A percentile compares a stretch with the other conserved stretches of the same genome.
These are phyloP conservation scores for Sebastes dallii DNA, from an alignment of 2,797 vertebrate species.

Conservation along the genomic window DNA sequence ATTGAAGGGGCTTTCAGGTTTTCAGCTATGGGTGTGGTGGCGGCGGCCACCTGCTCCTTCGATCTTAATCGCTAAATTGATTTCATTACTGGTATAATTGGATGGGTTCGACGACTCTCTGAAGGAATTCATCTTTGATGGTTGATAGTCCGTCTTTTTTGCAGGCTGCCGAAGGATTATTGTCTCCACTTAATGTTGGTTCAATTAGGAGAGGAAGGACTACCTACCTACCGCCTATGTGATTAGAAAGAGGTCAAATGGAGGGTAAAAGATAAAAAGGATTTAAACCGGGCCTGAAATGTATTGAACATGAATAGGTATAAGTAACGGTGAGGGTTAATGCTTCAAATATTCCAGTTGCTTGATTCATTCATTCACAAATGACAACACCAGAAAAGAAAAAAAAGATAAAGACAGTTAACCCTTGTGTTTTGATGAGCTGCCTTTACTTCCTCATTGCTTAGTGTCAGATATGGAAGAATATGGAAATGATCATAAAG, in stretches of 20 bases:
- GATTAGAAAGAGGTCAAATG: constrained; percentile 4
- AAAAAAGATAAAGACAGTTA: neutral
- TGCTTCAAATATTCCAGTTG: neutral
- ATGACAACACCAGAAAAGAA: neutral
- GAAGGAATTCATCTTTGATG: constrained; percentile 34
- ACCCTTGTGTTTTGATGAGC: neutral
- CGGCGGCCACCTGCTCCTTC: constrained; percentile 53
- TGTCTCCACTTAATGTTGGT: constrained; percentile 22
- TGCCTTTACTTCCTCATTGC: neutral
- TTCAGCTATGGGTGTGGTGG: constrained; percentile 31
- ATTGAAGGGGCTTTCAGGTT: constrained; percentile 9
- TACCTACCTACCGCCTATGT: neutral
- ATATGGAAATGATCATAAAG: too few relatives aligned
- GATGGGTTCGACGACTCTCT: constrained; percentile 54
- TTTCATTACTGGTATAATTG: constrained; percentile 67
- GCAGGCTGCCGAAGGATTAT: constrained; percentile 20
- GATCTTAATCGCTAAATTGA: constrained; percentile 51
- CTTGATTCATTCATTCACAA: neutral
- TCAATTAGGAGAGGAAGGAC: constrained; percentile 4
- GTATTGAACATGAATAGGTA: neutral
- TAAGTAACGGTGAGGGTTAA: neutral
- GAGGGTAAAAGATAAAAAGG: neutral
- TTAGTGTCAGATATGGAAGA: neutral
- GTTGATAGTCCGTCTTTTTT: constrained; percentile 28
- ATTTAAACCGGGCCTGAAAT: neutral